Evolutionary conservation across 92 coral and sea anemone species (phyloP).

Genomic region (Palythoa grandis): DNA sequence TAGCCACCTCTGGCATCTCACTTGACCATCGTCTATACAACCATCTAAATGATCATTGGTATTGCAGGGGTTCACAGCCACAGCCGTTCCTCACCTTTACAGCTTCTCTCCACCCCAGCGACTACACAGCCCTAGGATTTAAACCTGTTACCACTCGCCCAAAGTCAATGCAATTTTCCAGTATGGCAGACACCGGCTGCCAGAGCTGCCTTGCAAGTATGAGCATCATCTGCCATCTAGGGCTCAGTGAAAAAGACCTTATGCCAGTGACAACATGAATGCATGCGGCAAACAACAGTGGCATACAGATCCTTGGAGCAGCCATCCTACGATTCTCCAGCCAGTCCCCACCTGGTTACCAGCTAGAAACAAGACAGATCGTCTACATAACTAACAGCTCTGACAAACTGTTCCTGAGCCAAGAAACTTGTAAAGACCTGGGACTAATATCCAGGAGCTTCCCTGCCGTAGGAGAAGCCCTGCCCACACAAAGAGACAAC

Average conservation of each 20-base stretch:
- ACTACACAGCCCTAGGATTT: conserved; percentile 20
- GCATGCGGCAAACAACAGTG: neutral
- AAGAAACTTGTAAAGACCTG: too few species aligned
- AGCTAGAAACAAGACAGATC: too few species aligned
- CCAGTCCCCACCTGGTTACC: neutral
- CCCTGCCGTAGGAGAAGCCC: too few species aligned
- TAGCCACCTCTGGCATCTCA: neutral
- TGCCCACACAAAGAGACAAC: too few species aligned
- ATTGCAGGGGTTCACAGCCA: conserved; percentile 21
- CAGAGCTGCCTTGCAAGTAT: conserved; percentile 16
- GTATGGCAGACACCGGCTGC: too few species aligned
- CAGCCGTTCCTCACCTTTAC: conserved; percentile 24
- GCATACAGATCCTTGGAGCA: too few species aligned
- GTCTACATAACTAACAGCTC: too few species aligned
- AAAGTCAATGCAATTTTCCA: neutral
- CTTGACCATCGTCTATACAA: conserved; percentile 42
- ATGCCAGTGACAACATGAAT: neutral
- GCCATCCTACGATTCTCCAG: too few species aligned
- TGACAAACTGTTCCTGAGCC: too few species aligned
- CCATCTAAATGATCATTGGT: conserved; percentile 39
- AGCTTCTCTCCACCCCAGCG: conserved; percentile 24
- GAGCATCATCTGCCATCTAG: conserved; percentile 1
- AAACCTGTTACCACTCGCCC: conserved; percentile 13
- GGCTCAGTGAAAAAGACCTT: neutral
- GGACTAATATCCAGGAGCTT: too few species aligned